Base-by-base conservation (phyloP, 2,797 vertebrate genomes). In the Liasis olivaceus region DNA sequence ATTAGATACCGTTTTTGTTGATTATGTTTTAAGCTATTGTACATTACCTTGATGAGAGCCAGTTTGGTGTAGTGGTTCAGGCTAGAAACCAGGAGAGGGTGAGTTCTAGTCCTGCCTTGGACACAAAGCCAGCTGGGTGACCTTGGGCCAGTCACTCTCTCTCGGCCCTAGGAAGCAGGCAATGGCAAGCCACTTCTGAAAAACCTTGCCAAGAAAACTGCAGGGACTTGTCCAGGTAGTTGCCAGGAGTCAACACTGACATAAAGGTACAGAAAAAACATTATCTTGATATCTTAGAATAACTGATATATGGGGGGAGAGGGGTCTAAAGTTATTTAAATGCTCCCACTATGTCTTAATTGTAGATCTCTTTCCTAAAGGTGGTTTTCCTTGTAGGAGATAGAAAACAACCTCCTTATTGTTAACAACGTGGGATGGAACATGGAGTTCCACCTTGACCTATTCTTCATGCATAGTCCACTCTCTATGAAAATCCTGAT, bases 391-490 rank as follows among this genome's bases (percentile, higher is more conserved):
- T 58, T 8, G 12, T 5, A 31, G 86, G 86, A 5, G 12, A 5
- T 2, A 77, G 9, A 17, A 91, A 69, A 22, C 17, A 42, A 28
- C 15, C 26, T 54, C 51, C 51, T 54, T 54, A 60, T 58, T 63
- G 63, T 66, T 60, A 51, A 20, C 20, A n/a, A 20, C 26, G 54
- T n/a, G 24, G 13, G 14, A 54, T 77, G 31, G 58, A 90, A 90
- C 22, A 59, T 22, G 22, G 14, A 42, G 36, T 42, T 54, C 51
- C 51, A 54, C 51, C 8, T 54, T 4, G 47, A 85, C 24, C 28
- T 9, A 54, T 89, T 90, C 86, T 93, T 91, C n/a, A 89, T 90
- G 89, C 51, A 54, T 77, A 42, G 20, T 22, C 31, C 31, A 22
- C 31, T 77, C 17, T 77, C 14, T 15, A 42, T 42, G 69, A 72